Evolutionary conservation across 2,797 vertebrate species (phyloP), one percentile per base, ranked within the genome.

Genomic region (Hypotaenidia okinawae): DNA sequence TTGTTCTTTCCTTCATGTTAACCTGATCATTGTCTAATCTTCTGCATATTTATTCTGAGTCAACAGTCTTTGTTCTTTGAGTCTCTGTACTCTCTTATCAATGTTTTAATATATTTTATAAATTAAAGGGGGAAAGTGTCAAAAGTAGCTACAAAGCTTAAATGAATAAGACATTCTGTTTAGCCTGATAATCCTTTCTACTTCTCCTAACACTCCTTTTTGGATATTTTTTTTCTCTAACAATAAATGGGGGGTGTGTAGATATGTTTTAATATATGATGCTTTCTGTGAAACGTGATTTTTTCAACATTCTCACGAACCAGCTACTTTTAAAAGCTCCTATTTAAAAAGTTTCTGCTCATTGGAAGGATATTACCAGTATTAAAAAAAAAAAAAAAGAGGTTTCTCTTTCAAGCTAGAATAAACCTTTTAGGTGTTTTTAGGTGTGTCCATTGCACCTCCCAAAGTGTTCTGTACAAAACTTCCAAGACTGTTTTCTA

Each of bases 21-120:
- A 91, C 35, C 27, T 86, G 32, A 90, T 69, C 59, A 86, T 76
- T 77, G 24, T 93, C 52, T 94, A 78, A 91, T 79, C 66, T 91
- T 94, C 79, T 88, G 37, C 49, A 67, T 84, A 91, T 73, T 92
- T 94, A 88, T 91, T 91, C 79, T 70, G 68, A 86, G 66, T 81
- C 32, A 90, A 76, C 55, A 91, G 59, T 73, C 69, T 89, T 92
- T 93, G 45, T 89, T 92, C 84, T 75, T 83, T 3, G 3, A 89
- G 39, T 52, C 51, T 58, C 22, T 81, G 22, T 82, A 74, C 16
- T 79, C 35, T 89, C 27, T 89, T 89, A 73, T 74, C 18, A 6
- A 43, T 89, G 6, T 63, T 92, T 81, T 77, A 89, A 64, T 83
- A 54, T 37, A 54, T 66, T 82, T 83, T 86, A 54, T 19, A 85